Evolutionary conservation across 2,888 invertebrate genomes (phyloP).

Genomic region (Silvanus unidentatus): DNA sequence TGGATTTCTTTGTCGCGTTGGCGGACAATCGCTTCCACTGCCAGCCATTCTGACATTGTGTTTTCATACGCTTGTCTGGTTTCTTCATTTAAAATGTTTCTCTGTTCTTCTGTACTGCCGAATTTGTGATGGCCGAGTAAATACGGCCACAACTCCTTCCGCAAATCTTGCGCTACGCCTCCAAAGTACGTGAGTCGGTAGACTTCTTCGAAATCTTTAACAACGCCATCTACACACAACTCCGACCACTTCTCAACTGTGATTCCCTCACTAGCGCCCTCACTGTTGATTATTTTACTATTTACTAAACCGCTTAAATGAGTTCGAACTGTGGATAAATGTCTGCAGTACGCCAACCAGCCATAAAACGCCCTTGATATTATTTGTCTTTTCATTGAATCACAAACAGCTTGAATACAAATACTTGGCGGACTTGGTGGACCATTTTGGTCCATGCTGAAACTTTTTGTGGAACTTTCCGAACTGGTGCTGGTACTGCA

Average conservation of each 20-base stretch:
- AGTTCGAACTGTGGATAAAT: constrained; percentile 85
- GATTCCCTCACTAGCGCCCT: constrained; percentile 60
- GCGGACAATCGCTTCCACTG: constrained; percentile 86
- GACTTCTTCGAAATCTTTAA: constrained; percentile 64
- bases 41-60: constrained; percentile 92
- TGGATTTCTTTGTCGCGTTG: constrained; percentile 78
- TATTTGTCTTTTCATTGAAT: constrained; percentile 91
- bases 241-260: constrained; percentile 70
- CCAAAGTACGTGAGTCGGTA: constrained; percentile 81
- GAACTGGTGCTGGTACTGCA: constrained; percentile 66
- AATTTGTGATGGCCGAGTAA: constrained; percentile 80
- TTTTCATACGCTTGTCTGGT: constrained; percentile 71
- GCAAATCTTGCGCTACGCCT: constrained; percentile 73
- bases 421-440: constrained; percentile 44
- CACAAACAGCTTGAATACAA: constrained; percentile 65
- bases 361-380: constrained; percentile 94
- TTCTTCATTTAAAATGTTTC: constrained; percentile 59
- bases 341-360: constrained; percentile 91
- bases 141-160: constrained; percentile 83
- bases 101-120: constrained; percentile 62
- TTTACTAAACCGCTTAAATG: constrained; percentile 87
- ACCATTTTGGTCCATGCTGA: constrained; percentile 49
- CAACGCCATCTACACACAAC: constrained; percentile 58
- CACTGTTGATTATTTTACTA: constrained; percentile 62
- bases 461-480: constrained; percentile 57